Evolutionary conservation across 1,140 invertebrate genomes (phyloP).

Genomic region (Hestina assimilis): DNA sequence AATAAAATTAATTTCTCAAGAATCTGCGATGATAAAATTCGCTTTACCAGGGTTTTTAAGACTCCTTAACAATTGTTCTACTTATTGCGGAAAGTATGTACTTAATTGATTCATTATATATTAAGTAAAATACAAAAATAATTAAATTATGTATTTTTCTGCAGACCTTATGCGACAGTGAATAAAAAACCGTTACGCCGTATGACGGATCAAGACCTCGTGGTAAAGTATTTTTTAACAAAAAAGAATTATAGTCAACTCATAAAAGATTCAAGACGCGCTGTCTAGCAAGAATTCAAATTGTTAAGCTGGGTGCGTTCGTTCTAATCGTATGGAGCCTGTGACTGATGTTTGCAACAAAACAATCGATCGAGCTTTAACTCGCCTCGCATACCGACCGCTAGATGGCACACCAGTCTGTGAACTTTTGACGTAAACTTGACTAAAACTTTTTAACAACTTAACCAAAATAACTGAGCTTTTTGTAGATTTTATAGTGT

Average conservation of each 20-base stretch:
- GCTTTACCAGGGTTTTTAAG: constrained; percentile 47
- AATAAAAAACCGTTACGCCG: constrained; percentile 32
- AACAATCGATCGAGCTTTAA: constrained; percentile 63
- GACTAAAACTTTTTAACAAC: constrained; percentile 66
- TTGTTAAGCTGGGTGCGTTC: constrained; percentile 49
- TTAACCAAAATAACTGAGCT: constrained; percentile 74
- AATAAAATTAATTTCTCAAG: constrained; percentile 43
- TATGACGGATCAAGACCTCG: constrained; percentile 47
- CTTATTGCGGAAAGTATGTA: constrained; percentile 40
- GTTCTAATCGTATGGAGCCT: constrained; percentile 30
- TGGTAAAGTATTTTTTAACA: constrained; percentile 51
- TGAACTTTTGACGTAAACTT: constrained; percentile 78
- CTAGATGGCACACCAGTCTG: constrained; percentile 59
- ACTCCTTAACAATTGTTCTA: constrained; percentile 35
- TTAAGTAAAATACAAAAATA: background rate
- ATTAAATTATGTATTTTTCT: constrained; percentile 15
- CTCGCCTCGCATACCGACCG: constrained; percentile 45
- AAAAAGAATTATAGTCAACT: constrained; percentile 46
- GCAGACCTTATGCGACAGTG: constrained; percentile 6
- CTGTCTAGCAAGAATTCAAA: constrained; percentile 43
- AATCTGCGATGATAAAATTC: constrained; percentile 46
- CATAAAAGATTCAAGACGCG: constrained; percentile 45
- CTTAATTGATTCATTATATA: background rate
- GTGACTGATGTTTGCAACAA: constrained; percentile 45
- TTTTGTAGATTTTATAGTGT: constrained; percentile 48